Evolutionary conservation across 2,113 vertebrate genomes (phyloP), one percentile per base, ranked within the genome.

Genomic region (Nansenia antarctica): DNA sequence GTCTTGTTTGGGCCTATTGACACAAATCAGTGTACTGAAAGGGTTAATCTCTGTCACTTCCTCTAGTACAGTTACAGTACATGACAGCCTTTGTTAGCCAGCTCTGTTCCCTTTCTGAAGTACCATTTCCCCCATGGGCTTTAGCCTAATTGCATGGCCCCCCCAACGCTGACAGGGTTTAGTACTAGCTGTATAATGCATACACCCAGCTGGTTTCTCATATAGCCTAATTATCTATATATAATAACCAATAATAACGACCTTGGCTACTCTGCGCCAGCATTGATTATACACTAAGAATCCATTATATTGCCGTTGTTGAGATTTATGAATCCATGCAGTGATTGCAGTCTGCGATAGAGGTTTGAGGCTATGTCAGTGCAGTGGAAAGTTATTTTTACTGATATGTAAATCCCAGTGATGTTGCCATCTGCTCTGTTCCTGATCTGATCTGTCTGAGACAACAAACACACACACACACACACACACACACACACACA

Each of bases 21-120:
- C n/a, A 7, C 14, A 63, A 39, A 57, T 22, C 45, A 42, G 62
- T 30, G 53, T 32, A 20, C 65, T 67, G 74, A 78, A 73, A 71
- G 76, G 79, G 79, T 87, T 83, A 59, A 88, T 73, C 54, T 58
- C 1, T 78, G 72, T 78, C 73, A 74, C 73, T 81, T 78, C 63
- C 76, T 37, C 59, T 70, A 24, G n/a, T n/a, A n/a, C n/a, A n/a
- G n/a, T n/a, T n/a, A n/a, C n/a, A n/a, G n/a, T 47, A 31, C 6
- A 64, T 67, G 77, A 42, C 72, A 2, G 42, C 78, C 70, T 83
- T 72, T 86, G 72, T 85, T 82, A 70, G 35, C 65, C 52, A n/a
- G 35, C 49, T 9, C 24, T 61, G 62, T 45, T 55, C 69, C 9
- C 24, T 45, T 62, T 75, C 69, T 76, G 77, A 84, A 81, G 76